Evolutionary conservation across 2,113 vertebrate species (phyloP).

Genomic region (Clarias batrachus): DNA sequence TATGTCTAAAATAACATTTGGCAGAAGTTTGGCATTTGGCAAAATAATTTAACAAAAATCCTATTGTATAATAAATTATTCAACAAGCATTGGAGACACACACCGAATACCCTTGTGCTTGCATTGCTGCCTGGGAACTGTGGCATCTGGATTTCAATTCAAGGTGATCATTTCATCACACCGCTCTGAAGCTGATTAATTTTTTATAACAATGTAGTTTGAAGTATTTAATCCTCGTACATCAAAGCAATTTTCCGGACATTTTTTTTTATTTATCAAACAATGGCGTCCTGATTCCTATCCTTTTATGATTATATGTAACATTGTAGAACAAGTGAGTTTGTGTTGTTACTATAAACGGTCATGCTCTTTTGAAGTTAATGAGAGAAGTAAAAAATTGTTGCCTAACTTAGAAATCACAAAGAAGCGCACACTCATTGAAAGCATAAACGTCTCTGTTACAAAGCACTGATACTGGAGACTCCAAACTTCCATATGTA

Average conservation of each 20-base stretch:
- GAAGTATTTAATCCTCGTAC: background rate
- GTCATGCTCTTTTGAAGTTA: background rate
- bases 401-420: background rate
- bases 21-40: too few relatives aligned
- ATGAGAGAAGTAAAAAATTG: too few relatives aligned
- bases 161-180: background rate
- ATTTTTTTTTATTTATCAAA: background rate
- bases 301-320: background rate
- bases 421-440: background rate
- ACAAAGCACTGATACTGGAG: background rate
- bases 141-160: too few relatives aligned
- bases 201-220: background rate
- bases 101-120: too few relatives aligned
- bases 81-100: too few relatives aligned
- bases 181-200: background rate
- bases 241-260: background rate
- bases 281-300: background rate
- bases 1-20: too few relatives aligned
- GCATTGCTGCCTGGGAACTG: too few relatives aligned
- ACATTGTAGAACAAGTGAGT: background rate
- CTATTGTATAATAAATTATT: too few relatives aligned
- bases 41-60: too few relatives aligned
- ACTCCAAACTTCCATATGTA: background rate
- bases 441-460: background rate
- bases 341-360: background rate